Evolutionary conservation across 1,140 invertebrate genomes (phyloP).

Genomic region (Drosophila lini): DNA sequence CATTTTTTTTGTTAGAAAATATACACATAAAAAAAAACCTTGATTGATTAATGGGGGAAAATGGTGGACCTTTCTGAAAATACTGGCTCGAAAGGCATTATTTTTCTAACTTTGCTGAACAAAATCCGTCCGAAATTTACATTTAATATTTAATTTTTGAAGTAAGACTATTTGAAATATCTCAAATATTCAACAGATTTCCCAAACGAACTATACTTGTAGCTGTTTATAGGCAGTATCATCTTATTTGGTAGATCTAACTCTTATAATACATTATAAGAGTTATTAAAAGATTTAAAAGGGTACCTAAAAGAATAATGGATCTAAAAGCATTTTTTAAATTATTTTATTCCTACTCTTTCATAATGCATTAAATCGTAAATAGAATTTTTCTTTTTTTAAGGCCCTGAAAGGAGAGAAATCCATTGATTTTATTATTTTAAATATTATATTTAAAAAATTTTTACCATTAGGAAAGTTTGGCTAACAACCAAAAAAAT

Average conservation of each 20-base stretch:
- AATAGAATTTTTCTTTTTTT: neutral
- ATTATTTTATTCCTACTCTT: neutral
- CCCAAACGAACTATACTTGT: neutral
- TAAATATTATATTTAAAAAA: neutral
- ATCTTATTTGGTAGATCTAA: no score
- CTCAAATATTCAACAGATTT: neutral
- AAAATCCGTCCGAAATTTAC: neutral
- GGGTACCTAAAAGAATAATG: no score
- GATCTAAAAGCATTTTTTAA: no score
- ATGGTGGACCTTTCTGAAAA: neutral
- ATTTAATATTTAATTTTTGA: no score
- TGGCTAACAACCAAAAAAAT: neutral
- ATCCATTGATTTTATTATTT: neutral
- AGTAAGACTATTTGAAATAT: neutral
- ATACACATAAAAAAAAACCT: conserved; percentile 8
- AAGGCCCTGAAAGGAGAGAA: neutral
- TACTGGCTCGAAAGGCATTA: neutral
- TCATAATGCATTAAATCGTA: neutral
- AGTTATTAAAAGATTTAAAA: no score
- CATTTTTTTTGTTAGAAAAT: conserved; percentile 57
- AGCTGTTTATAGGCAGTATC: neutral
- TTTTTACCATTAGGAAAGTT: neutral
- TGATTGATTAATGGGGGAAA: neutral
- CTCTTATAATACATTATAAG: no score
- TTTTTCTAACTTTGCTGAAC: neutral